Percentiles rank a stretch among this genome's conserved stretches.
These are phyloP conservation scores for Muntiacus reevesi DNA, from an alignment of 2,113 vertebrate genomes.

Conservation along the genomic window DNA sequence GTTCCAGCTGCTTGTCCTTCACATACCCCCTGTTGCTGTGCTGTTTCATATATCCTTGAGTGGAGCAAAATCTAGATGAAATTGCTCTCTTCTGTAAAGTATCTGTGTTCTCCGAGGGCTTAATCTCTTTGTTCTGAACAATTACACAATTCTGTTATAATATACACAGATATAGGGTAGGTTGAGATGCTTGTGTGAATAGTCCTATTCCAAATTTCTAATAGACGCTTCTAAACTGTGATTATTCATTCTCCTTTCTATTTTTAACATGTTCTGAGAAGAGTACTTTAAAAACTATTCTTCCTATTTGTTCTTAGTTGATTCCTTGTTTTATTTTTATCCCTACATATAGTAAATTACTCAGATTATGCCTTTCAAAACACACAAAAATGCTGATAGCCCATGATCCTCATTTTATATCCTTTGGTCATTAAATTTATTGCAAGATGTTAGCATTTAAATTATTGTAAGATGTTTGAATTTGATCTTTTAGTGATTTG, in stretches of 20 bases:
- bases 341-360: background rate
- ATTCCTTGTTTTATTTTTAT: background rate
- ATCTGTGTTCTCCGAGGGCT: background rate
- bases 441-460: background rate
- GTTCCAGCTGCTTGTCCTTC: background rate
- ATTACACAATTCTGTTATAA: background rate
- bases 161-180: background rate
- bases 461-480: background rate
- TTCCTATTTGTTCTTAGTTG: background rate
- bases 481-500: background rate
- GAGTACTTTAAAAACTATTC: background rate
- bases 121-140: background rate
- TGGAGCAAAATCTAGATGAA: background rate
- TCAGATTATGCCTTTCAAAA: background rate
- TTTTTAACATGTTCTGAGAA: background rate
- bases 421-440: background rate
- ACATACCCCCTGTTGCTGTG: background rate
- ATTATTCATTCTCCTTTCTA: background rate
- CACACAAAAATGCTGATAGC: background rate
- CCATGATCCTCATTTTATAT: background rate
- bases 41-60: background rate
- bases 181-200: background rate
- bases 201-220: background rate
- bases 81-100: background rate
- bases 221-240: background rate